These are phyloP conservation scores for Drosophila paucipuncta DNA, from an alignment of 2,888 invertebrate species.

Conservation along the genomic window DNA sequence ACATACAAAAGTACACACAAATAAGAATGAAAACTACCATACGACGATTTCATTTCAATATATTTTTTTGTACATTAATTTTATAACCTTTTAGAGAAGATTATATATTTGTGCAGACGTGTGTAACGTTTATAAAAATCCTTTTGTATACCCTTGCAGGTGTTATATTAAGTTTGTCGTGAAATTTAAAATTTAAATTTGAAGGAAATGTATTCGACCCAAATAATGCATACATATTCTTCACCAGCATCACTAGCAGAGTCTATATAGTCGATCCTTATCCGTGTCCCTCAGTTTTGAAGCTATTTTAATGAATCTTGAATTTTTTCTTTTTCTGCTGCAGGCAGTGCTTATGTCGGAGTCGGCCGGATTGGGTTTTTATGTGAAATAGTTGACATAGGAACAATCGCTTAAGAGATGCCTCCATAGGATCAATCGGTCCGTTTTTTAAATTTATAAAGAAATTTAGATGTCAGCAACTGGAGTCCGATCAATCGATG, in stretches of 20 bases:
- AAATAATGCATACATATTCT: neutral
- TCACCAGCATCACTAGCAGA: neutral
- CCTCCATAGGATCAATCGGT: neutral
- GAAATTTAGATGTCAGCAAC: neutral
- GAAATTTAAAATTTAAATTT: neutral
- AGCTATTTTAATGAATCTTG: neutral
- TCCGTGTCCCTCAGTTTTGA: neutral
- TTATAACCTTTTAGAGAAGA: neutral
- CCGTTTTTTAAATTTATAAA: neutral
- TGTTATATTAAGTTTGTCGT: neutral
- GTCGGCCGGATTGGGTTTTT: neutral
- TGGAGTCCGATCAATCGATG: neutral
- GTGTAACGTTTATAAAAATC: neutral
- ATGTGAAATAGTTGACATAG: neutral
- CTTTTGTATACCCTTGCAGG: neutral
- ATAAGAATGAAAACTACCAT: neutral
- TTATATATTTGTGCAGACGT: neutral
- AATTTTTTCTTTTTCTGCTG: neutral
- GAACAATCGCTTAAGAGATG: neutral
- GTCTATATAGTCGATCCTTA: neutral
- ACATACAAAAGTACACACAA: neutral
- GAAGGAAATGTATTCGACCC: neutral
- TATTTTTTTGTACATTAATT: neutral
- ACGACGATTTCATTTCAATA: neutral
- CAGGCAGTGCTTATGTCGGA: neutral